Evolutionary conservation across 23 tunicate genomes (phyloP).

Genomic region (Diplosoma virens): DNA sequence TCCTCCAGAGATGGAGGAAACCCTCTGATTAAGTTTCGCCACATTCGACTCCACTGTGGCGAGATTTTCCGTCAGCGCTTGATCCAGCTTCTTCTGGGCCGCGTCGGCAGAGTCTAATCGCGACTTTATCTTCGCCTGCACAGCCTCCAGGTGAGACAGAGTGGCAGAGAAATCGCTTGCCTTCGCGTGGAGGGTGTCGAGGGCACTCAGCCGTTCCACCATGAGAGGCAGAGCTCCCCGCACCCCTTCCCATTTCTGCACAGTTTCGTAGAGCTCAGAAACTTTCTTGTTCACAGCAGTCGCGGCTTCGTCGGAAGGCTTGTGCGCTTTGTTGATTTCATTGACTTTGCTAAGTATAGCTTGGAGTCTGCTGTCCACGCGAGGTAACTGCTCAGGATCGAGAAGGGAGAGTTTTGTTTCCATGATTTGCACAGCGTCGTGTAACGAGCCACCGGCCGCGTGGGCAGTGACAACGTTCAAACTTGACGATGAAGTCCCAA

Average conservation of each 20-base stretch:
- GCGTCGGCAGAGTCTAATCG: constrained; percentile 33
- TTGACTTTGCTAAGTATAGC: constrained; percentile 79
- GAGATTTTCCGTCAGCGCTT: constrained; percentile 50
- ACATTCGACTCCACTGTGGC: constrained; percentile 56
- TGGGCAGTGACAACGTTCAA: constrained; percentile 41
- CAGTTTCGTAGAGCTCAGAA: constrained; percentile 51
- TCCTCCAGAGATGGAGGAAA: too few relatives aligned
- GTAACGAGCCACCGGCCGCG: constrained; percentile 22
- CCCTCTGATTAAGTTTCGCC: constrained; percentile 49
- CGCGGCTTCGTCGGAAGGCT: constrained; percentile 39
- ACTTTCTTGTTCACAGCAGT: constrained; percentile 57
- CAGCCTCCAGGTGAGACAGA: constrained; percentile 51
- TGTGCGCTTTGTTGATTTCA: constrained; percentile 74
- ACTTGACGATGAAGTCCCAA: constrained; percentile 33
- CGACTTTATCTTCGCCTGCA: constrained; percentile 61
- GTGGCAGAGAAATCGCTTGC: constrained; percentile 55
- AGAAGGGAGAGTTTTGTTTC: constrained; percentile 60
- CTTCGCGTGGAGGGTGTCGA: constrained; percentile 59
- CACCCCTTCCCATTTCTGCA: constrained; percentile 76
- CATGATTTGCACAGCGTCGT: constrained; percentile 47
- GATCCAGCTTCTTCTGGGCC: constrained; percentile 42
- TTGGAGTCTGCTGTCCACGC: constrained; percentile 76
- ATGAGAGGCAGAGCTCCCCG: constrained; percentile 50
- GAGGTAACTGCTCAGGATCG: constrained; percentile 85
- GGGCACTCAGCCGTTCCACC: constrained; percentile 40